phyloP scores from a whole-genome alignment of 2,113 vertebrate genomes.

The Phaetusa simplex region DNA sequence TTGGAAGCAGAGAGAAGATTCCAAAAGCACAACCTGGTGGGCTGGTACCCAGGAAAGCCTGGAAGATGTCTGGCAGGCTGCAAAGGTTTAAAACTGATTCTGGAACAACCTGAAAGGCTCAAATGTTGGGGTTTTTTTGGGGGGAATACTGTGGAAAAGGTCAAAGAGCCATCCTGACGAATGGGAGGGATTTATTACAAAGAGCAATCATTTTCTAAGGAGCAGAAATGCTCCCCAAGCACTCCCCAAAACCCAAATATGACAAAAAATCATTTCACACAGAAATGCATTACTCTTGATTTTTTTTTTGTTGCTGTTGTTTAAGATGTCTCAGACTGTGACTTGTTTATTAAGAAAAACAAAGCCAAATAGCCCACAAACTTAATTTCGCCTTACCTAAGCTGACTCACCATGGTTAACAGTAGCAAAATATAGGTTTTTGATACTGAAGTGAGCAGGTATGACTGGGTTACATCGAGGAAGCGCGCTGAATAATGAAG shows the following conservation, averaged over 20 bases:
- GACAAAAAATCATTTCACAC: not conserved
- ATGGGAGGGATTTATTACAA: not conserved
- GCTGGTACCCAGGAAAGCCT: not conserved
- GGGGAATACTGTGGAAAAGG: not conserved
- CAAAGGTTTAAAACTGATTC: not conserved
- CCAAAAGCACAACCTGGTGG: not conserved
- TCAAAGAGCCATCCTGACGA: not conserved
- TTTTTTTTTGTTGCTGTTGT: not conserved
- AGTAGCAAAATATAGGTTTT: not conserved
- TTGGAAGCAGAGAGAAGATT: not conserved
- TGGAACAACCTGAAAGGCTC: not conserved
- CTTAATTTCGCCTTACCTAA: not conserved
- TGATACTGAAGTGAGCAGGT: not conserved
- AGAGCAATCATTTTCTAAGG: not conserved
- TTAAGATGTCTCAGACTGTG: not conserved
- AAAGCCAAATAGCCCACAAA: not conserved
- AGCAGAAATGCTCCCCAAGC: not conserved
- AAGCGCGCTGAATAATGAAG: not conserved
- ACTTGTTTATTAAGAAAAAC: not conserved
- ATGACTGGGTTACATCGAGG: not conserved
- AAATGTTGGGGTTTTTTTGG: not conserved
- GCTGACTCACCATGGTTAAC: not conserved
- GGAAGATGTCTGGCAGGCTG: not conserved
- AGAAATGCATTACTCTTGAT: not conserved
- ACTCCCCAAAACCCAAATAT: not conserved